Evolutionary conservation across 2,797 vertebrate species (phyloP).

Genomic region (Acrossocheilus fasciatus): DNA sequence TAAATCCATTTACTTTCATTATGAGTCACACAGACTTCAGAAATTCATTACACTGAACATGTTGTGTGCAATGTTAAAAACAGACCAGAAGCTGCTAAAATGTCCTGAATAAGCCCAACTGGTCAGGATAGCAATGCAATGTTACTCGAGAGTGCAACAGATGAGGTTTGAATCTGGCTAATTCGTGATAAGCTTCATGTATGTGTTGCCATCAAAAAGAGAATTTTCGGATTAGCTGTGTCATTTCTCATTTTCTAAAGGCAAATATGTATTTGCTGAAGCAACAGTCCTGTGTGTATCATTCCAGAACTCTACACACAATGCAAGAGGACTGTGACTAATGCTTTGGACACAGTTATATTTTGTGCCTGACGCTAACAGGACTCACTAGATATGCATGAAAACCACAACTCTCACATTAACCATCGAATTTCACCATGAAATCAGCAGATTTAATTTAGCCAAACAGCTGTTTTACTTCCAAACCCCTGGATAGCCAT

Average conservation of each 20-base stretch:
- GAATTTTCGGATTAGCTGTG: neutral
- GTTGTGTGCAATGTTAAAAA: neutral
- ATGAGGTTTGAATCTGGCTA: conserved; percentile 11
- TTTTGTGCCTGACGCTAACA: conserved; percentile 38
- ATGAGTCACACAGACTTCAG: neutral
- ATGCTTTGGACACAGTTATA: conserved; percentile 48
- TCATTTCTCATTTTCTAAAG: conserved; percentile 11
- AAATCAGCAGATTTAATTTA: conserved; percentile 49
- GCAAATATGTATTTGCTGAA: conserved; percentile 29
- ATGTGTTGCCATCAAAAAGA: neutral
- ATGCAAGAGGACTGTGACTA: conserved; percentile 34
- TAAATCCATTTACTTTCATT: neutral
- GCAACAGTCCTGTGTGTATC: neutral
- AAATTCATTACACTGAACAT: neutral
- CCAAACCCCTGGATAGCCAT: conserved; percentile 41
- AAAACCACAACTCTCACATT: conserved; percentile 28
- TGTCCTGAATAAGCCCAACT: neutral
- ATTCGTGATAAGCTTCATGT: neutral
- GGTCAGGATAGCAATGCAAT: neutral
- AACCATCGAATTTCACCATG: conserved; percentile 31
- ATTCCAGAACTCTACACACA: conserved; percentile 8
- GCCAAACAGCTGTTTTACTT: conserved; percentile 40
- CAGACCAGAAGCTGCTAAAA: neutral
- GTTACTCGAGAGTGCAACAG: neutral
- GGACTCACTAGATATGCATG: conserved; percentile 30